A percentile compares a stretch with the other conserved stretches of the same genome.
These are phyloP conservation scores for Blennius ocellaris DNA, from an alignment of 2,113 vertebrate species.

Conservation along the genomic window DNA sequence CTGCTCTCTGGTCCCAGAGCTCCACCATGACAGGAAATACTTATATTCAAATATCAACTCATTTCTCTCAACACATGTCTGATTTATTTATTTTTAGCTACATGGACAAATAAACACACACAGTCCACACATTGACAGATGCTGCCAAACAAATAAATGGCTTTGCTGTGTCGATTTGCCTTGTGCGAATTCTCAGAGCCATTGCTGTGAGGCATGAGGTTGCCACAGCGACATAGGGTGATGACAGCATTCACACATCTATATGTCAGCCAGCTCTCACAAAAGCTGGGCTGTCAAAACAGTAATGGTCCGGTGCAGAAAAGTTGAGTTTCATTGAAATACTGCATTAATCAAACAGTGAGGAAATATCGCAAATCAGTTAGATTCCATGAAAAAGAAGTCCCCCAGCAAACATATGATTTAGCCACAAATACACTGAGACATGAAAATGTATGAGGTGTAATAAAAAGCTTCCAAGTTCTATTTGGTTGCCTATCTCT, in stretches of 20 bases:
- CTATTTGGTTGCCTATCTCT: slow-evolving; percentile 5
- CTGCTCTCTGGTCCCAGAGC: slow-evolving; percentile 54
- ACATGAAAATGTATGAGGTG: not conserved
- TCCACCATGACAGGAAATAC: slow-evolving; percentile 57
- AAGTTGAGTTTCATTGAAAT: slow-evolving; percentile 14
- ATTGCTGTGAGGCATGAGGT: slow-evolving; percentile 9
- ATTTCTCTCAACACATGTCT: slow-evolving; percentile 25
- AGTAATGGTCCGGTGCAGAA: not conserved
- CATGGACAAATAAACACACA: slow-evolving; percentile 9
- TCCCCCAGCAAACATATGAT: not conserved
- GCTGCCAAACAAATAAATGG: slow-evolving; percentile 41
- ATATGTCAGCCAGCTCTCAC: not conserved
- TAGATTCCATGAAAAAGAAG: slow-evolving; percentile 1
- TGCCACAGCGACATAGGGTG: slow-evolving; percentile 2
- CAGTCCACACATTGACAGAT: slow-evolving; percentile 14
- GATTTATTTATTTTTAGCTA: slow-evolving; percentile 33
- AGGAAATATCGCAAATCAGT: not conserved
- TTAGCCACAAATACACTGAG: slow-evolving; percentile 1
- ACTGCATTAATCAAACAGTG: not conserved
- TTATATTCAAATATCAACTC: slow-evolving; percentile 50
- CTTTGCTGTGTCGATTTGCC: slow-evolving; percentile 47
- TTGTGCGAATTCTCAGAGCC: slow-evolving; percentile 45
- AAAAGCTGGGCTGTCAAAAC: not conserved
- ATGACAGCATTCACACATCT: slow-evolving; percentile 6
- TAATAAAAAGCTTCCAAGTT: slow-evolving; percentile 20